phyloP scores from a whole-genome alignment of 1,140 invertebrate genomes.

The Eriocheir sinensis region DNA sequence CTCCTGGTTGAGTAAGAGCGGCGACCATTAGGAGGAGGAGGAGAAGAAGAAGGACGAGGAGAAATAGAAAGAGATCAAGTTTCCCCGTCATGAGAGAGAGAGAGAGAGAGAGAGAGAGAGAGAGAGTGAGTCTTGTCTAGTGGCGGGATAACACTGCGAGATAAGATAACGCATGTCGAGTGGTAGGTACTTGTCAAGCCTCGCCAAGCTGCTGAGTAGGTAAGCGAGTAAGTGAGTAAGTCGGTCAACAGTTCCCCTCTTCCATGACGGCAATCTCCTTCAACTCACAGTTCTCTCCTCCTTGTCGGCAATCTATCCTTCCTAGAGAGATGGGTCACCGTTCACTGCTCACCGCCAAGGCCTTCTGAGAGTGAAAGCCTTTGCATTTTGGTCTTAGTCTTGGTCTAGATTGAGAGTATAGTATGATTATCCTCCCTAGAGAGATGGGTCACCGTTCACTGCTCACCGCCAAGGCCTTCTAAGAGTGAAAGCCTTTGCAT shows the following conservation, averaged over 20 bases:
- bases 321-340: background rate
- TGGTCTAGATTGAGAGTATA: too few species aligned
- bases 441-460: background rate
- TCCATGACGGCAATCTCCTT: too few species aligned
- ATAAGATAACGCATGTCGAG: constrained; percentile 51
- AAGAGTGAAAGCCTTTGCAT: too few species aligned
- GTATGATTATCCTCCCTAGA: too few species aligned
- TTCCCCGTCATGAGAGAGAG: too few species aligned
- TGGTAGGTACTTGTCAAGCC: constrained; percentile 39
- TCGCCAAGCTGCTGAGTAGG: background rate
- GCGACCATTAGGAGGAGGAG: background rate
- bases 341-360: background rate
- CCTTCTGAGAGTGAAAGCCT: background rate
- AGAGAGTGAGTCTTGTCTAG: constrained; percentile 26
- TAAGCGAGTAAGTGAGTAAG: too few species aligned
- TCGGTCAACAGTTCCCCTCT: too few species aligned
- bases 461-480: background rate
- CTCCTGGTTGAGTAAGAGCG: background rate
- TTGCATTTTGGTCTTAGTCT: too few species aligned
- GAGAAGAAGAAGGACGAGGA: too few species aligned
- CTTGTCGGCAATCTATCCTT: background rate
- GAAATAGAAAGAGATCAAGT: too few species aligned
- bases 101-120: background rate
- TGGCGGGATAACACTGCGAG: constrained; percentile 26
- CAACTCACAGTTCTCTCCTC: too few species aligned